These are phyloP conservation scores for Tinamus guttatus DNA, from an alignment of 2,113 vertebrate species.

Conservation along the genomic window DNA sequence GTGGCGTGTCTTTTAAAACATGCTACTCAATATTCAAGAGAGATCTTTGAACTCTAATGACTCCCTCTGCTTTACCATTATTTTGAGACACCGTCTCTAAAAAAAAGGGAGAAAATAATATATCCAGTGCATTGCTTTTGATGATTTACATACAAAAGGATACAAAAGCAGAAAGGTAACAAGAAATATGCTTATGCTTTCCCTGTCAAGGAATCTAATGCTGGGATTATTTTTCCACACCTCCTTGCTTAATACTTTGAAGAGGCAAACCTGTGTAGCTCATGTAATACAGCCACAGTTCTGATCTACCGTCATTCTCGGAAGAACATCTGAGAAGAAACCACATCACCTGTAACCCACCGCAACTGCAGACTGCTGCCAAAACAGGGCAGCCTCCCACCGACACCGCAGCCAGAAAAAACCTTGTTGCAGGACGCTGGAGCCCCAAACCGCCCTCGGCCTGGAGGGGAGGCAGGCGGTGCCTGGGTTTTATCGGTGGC, in stretches of 20 bases:
- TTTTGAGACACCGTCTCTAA: background rate
- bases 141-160: background rate
- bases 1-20: background rate
- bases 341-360: background rate
- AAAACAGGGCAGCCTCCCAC: background rate
- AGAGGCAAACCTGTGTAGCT: background rate
- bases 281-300: accelerated
- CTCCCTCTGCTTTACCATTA: background rate
- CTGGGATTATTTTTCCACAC: background rate
- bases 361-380: background rate
- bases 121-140: background rate
- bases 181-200: background rate
- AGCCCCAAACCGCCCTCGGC: background rate
- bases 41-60: background rate
- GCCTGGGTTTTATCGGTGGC: background rate
- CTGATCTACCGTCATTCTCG: background rate
- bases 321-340: background rate
- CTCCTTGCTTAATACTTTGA: background rate
- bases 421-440: background rate
- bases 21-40: background rate
- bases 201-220: background rate
- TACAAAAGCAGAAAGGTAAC: background rate
- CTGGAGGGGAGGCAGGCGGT: background rate
- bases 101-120: background rate
- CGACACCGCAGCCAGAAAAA: background rate